Conservation (phyloP, 1,140 invertebrate genomes). For the honey bee (Apis mellifera) region Amel_HAv3.1 CM009942.2:10545501-10546000, state of each 20-base stretch:
- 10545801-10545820: slow-evolving; percentile 9
- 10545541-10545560: too few species aligned
- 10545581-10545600: background rate
- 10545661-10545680: rapidly evolving
- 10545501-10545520: too few species aligned
- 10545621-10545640: background rate
- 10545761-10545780: background rate
- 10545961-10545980: slow-evolving; percentile 27
- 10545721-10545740: background rate
- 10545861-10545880: slow-evolving; percentile 55
- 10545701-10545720: slow-evolving; percentile 5
- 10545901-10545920: slow-evolving; percentile 53
- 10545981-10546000: slow-evolving; percentile 58
- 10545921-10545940: slow-evolving; percentile 49
- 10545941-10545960: slow-evolving; percentile 60
- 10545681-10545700: background rate
- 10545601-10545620: background rate
- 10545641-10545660: background rate
- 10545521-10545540: too few species aligned
- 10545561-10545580: background rate
- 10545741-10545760: background rate
- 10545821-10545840: background rate
- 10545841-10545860: background rate
- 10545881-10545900: slow-evolving; percentile 49
- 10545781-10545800: slow-evolving; percentile 43